Evolutionary conservation across 2,888 invertebrate species (phyloP).

Genomic region (Euplexia lucipara): DNA sequence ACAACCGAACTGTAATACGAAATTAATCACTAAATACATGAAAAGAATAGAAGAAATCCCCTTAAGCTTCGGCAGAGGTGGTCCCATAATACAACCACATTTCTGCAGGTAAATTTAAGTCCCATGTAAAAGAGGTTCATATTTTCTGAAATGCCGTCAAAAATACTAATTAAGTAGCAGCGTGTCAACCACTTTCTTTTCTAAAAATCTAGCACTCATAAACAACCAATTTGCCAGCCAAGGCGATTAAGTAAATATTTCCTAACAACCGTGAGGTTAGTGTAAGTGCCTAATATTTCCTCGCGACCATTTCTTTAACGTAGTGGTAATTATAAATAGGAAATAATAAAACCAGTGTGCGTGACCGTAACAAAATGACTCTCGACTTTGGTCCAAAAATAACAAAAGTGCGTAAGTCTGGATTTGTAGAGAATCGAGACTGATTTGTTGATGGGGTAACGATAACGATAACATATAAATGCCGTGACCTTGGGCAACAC

Average conservation of each 20-base stretch:
- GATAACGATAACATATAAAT: constrained; percentile 50
- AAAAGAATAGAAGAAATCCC: too few relatives aligned
- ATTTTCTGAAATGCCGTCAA: too few relatives aligned
- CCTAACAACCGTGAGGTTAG: constrained; percentile 9
- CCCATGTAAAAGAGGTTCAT: too few relatives aligned
- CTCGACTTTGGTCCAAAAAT: constrained; percentile 8
- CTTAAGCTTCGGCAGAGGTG: too few relatives aligned
- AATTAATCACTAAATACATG: too few relatives aligned
- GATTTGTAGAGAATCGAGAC: constrained; percentile 44
- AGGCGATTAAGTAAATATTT: constrained; percentile 23
- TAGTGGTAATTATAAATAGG: constrained; percentile 27
- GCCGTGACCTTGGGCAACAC: constrained; percentile 51
- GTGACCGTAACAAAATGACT: constrained; percentile 24
- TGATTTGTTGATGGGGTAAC: constrained; percentile 52
- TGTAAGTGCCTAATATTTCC: background rate
- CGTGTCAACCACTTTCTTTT: too few relatives aligned
- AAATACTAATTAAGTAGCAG: too few relatives aligned
- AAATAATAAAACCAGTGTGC: constrained; percentile 17
- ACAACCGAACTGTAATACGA: too few relatives aligned
- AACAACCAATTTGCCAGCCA: background rate
- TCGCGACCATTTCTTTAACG: background rate
- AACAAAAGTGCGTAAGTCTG: constrained; percentile 7
- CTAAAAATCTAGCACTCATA: background rate
- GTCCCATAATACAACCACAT: too few relatives aligned
- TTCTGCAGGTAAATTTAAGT: too few relatives aligned